Percentiles rank a stretch among this genome's conserved stretches.
phyloP scores from a whole-genome alignment of 1,140 invertebrate species.

The Metaphire vulgaris region DNA sequence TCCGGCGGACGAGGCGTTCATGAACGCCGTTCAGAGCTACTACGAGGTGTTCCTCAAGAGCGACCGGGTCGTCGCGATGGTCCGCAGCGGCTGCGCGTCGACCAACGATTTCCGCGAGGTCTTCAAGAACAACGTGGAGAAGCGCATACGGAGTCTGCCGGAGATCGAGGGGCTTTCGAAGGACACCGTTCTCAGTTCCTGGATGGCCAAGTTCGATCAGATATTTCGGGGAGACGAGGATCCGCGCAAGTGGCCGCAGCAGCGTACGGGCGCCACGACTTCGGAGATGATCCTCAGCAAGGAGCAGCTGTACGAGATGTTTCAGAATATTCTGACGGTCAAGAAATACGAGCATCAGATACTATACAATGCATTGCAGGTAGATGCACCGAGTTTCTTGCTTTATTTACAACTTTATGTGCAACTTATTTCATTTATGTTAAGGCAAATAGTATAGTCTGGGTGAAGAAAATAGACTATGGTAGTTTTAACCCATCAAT shows the following conservation, averaged over 20 bases:
- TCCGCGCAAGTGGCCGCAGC: constrained; percentile 49
- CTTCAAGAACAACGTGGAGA: constrained; percentile 93
- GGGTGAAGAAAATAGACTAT: too few relatives aligned
- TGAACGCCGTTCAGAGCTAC: constrained; percentile 91
- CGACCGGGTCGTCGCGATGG: constrained; percentile 85
- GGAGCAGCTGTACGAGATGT: constrained; percentile 88
- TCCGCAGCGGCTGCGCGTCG: constrained; percentile 91
- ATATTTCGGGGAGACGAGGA: constrained; percentile 78
- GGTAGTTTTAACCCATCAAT: too few relatives aligned
- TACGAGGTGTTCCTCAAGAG: constrained; percentile 82
- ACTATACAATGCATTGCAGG: constrained; percentile 95
- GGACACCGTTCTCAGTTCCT: constrained; percentile 95
- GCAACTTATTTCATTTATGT: too few relatives aligned
- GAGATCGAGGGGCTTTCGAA: constrained; percentile 99
- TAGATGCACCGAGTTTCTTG: too few relatives aligned
- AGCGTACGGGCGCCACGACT: constrained; percentile 44
- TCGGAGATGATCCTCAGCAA: constrained; percentile 52
- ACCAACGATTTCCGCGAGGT: constrained; percentile 98
- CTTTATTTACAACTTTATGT: too few relatives aligned
- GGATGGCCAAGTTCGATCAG: constrained; percentile 99
- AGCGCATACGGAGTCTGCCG: constrained; percentile 89
- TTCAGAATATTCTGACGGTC: constrained; percentile 93
- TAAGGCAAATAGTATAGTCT: too few relatives aligned
- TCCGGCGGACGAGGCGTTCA: constrained; percentile 89
- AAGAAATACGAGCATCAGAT: constrained; percentile 99